These are phyloP conservation scores for human (Homo sapiens) DNA, from an alignment of 2,113 vertebrate species.

Conservation along the genomic window GRCh38 chr2:216756501-216757000, in stretches of 20 bases:
- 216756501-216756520: not conserved
- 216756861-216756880: not conserved
- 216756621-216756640: not conserved
- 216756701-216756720: not conserved
- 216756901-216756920: not conserved
- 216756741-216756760: not conserved
- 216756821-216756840: not conserved
- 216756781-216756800: not conserved
- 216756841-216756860: not conserved
- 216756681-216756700: not conserved
- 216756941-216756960: not conserved
- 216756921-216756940: not conserved
- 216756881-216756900: not conserved
- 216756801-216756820: not conserved
- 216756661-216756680: conserved; percentile 36
- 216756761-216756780: not conserved
- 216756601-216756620: conserved; percentile 24
- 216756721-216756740: not conserved
- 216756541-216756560: conserved; percentile 21
- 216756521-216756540: not conserved
- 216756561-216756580: conserved; percentile 44
- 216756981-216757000: not conserved
- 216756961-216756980: not conserved
- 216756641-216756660: conserved; percentile 17
- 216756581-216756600: conserved; percentile 49